Base-by-base conservation (phyloP, 2,113 vertebrate genomes). In the Alaudala cheleensis region DNA sequence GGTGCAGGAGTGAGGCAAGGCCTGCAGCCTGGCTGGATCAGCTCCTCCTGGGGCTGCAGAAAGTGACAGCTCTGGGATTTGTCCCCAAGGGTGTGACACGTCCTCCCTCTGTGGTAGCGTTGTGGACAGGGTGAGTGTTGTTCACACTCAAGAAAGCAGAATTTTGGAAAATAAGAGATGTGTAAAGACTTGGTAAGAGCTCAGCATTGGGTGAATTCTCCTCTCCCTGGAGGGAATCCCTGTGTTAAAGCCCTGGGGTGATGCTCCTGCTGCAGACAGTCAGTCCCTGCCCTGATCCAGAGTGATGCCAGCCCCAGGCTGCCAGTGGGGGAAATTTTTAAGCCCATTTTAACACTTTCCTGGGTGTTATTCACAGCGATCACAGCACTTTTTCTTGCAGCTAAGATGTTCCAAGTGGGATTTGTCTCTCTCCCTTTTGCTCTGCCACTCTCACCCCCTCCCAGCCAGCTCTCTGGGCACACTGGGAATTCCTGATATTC, bases 121-220 rank as follows among this genome's bases (percentile, higher is more conserved):
- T 0, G 0, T 2, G 42, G 29, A 29, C 28, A 22, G 15, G 3
- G 2, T 5, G 11, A 42, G 66, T 14, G 44, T 3, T 49, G 19
- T 11, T 50, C n/a, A 39, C 33, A 14, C 0, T 1, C 11, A 17
- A 19, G 45, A 45, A 67, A 60, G 51, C 24, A 79, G 39, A 72
- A 24, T 9, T 29, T 58, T 45, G 56, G 44, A 16, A 34, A 40
- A 28, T 5, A 69, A 42, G 40, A 18, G 40, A 31, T 3, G 4
- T 10, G 19, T 66, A 19, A 57, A 37, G 26, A 3, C 8, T 51
- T 44, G 69, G 64, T 33, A 6, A 65, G 73, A 44, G 26, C 9
- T 34, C 39, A 57, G 65, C 21, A 15, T 1, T 0, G 20, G 67
- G 33, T 34, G 37, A 56, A 67, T 28, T 22, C n/a, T 57, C 29